These are phyloP conservation scores for Caenorhabditis japonica DNA, from an alignment of 2,888 invertebrate genomes.

Conservation along the genomic window DNA sequence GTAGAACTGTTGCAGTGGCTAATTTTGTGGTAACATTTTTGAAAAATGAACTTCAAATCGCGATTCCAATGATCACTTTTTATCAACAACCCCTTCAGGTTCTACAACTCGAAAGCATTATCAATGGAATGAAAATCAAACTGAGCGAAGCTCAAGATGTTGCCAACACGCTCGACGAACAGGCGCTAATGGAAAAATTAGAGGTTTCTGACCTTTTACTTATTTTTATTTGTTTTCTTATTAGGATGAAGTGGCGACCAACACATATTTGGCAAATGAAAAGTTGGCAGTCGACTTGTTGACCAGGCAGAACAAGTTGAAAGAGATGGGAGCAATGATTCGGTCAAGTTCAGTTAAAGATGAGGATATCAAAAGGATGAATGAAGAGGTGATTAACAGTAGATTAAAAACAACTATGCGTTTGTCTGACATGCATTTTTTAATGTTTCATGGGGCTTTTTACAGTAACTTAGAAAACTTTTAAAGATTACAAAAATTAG, in stretches of 20 bases:
- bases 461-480: too few species aligned
- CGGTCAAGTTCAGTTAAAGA: constrained; percentile 83
- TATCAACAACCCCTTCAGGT: constrained; percentile 35
- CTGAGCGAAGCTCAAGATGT: constrained; percentile 29
- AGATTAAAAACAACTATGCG: background rate
- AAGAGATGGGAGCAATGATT: constrained; percentile 84
- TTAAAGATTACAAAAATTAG: too few species aligned
- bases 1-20: too few species aligned
- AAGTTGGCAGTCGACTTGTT: constrained; percentile 86
- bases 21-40: background rate
- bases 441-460: too few species aligned
- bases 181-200: constrained; percentile 39
- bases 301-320: constrained; percentile 82
- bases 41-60: too few species aligned
- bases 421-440: background rate
- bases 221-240: background rate
- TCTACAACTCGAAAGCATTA: constrained; percentile 21
- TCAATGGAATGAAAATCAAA: constrained; percentile 26
- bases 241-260: constrained; percentile 84
- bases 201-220: constrained; percentile 23
- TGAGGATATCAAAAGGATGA: constrained; percentile 82
- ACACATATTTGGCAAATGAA: constrained; percentile 85
- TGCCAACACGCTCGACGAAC: constrained; percentile 35
- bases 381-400: constrained; percentile 81
- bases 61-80: too few species aligned